phyloP scores from a whole-genome alignment of 64 coral and sea anemone genomes.

The Pocillopora damicornis region DNA sequence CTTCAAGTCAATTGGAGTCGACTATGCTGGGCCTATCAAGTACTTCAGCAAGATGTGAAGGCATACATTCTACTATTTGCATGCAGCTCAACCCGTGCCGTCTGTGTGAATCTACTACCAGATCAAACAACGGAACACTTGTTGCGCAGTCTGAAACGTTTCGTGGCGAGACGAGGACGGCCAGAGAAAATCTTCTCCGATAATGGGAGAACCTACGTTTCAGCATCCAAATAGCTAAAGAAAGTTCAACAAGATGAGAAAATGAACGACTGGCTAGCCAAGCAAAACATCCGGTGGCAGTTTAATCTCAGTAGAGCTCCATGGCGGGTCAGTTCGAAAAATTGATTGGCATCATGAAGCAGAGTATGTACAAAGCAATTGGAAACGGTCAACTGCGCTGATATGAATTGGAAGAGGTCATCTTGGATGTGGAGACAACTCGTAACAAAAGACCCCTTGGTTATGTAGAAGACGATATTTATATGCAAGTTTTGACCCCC shows the following conservation, averaged over 20 bases:
- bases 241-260: not conserved
- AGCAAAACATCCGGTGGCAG: not conserved
- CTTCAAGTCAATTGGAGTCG: no score
- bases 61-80: no score
- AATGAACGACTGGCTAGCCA: not conserved
- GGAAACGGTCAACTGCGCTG: conserved; percentile 19
- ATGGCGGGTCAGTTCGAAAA: conserved; percentile 45
- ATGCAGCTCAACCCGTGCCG: no score
- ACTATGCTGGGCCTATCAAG: no score
- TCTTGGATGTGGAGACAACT: conserved; percentile 45
- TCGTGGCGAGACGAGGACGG: not conserved
- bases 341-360: not conserved
- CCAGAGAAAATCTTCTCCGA: conserved; percentile 20
- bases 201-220: not conserved
- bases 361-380: conserved; percentile 38
- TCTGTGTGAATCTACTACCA: not conserved
- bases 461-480: conserved; percentile 38
- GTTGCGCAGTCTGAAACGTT: not conserved
- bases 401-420: conserved; percentile 8
- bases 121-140: not conserved
- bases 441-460: conserved; percentile 33
- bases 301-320: not conserved
- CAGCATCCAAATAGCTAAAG: not conserved
- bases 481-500: conserved; percentile 44
- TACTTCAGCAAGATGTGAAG: no score